A percentile compares a stretch with the other conserved stretches of the same genome.
Evolutionary conservation across 64 coral and sea anemone species (phyloP).

Genomic region (Dendrophyllia cribrosa): DNA sequence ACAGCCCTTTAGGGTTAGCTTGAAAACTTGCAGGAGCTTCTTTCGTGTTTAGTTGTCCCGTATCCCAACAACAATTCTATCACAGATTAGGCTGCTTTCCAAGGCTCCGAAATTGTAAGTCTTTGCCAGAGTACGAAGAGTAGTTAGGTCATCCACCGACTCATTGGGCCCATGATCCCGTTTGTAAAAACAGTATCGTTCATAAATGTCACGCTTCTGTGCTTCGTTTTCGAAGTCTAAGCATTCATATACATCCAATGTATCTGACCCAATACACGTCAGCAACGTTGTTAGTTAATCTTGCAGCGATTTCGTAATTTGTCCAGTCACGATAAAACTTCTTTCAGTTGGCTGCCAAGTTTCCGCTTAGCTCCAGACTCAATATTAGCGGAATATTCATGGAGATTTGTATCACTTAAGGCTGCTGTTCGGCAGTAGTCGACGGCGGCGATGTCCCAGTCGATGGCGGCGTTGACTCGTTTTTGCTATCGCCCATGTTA

Average conservation of each 20-base stretch:
- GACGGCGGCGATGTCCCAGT: neutral
- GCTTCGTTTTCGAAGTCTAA: neutral
- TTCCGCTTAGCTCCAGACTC: neutral
- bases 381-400: neutral
- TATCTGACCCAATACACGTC: no score
- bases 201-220: neutral
- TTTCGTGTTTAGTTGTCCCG: constrained; percentile 13
- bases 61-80: constrained; percentile 42
- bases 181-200: constrained; percentile 62
- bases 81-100: constrained; percentile 8
- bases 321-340: neutral
- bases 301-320: neutral
- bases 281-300: no score
- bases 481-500: neutral
- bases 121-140: constrained; percentile 33
- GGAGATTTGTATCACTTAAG: neutral
- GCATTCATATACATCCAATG: neutral
- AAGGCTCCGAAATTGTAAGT: constrained; percentile 14
- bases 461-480: neutral
- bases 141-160: constrained; percentile 35
- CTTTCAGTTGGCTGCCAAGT: neutral
- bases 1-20: neutral
- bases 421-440: neutral
- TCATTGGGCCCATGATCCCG: constrained; percentile 22
- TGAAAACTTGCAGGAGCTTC: constrained; percentile 13